Evolutionary conservation across 2,113 vertebrate species (phyloP), one percentile per base, ranked within the genome.

Genomic region (Stigmatopora nigra): DNA sequence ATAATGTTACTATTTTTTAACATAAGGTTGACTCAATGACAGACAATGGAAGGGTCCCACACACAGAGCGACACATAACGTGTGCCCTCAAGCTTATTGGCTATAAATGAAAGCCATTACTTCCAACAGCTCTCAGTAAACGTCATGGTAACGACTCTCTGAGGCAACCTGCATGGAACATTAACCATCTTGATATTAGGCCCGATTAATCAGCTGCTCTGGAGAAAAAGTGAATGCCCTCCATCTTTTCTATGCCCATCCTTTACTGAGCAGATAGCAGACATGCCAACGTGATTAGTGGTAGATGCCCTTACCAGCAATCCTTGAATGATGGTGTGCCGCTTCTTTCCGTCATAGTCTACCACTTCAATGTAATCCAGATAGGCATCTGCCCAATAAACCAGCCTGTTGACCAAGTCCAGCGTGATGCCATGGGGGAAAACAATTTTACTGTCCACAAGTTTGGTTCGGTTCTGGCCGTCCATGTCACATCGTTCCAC

Each of bases 401-500:
- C 96, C 7, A 97, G 89, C 53, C 94, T 88, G 88, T 88, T 98
- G 86, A 97, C 96, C 53, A 99, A 86, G 87, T 99, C 97, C 87
- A 99, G 72, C 0, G 97, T 96, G 87, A 99, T 95, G 70, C 97
- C 97, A 0, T 99, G 96, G 0, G 97, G 97, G 72, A 99, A 99
- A 41, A 99, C 97, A 0, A 99, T 99, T 90, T 99, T 99, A 85
- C 93, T 96, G 86, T 99, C 97, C 9, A 99, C 97, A 15, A 99
- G 90, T 77, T 98, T 98, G 76, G 97, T 96, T 13, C 97, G 92
- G 84, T 99, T 97, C 90, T 98, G 97, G 5, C 97, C 96, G 0
- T 99, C 95, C 97, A 98, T 98, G 86, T 99, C 97, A 0, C 97
- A 99, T 35, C 97, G 92, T 61, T 99, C 97, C 80, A 99, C 96